Conservation (phyloP, 2,888 invertebrate genomes). For the Hyposoter didymator region DNA sequence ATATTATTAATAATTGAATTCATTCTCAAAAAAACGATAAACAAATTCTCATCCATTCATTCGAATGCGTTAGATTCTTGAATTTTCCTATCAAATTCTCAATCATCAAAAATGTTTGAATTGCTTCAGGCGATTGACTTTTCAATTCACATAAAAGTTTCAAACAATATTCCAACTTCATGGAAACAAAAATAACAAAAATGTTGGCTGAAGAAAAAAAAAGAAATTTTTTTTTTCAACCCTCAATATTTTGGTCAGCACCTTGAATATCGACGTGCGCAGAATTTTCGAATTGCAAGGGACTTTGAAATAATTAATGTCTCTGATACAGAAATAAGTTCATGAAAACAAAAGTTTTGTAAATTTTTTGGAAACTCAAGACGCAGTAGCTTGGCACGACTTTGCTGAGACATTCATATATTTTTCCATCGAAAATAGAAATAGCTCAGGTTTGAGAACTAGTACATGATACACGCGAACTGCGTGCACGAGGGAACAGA, state of each 20-base stretch:
- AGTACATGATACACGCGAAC: slow-evolving; percentile 5
- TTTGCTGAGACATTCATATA: not conserved
- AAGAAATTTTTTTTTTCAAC: not conserved
- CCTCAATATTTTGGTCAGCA: not conserved
- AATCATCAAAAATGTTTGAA: not conserved
- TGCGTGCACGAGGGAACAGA: not conserved
- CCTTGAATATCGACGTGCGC: not conserved
- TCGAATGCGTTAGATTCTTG: not conserved
- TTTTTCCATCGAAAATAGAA: not conserved
- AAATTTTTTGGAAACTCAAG: slow-evolving; percentile 17
- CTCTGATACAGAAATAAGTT: not conserved
- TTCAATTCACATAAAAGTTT: not conserved
- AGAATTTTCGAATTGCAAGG: not conserved
- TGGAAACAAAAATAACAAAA: too few species aligned
- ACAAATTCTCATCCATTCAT: not conserved
- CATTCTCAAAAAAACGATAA: not conserved
- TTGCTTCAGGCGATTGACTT: not conserved
- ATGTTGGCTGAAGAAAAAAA: not conserved
- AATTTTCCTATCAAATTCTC: not conserved
- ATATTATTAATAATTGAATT: not conserved
- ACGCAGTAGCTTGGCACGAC: not conserved
- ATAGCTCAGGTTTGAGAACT: not conserved
- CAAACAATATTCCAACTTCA: too few species aligned
- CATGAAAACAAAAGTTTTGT: not conserved
- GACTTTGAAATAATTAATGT: not conserved